These are phyloP conservation scores for Diaprepes abbreviatus DNA, from an alignment of 2,888 invertebrate species.

Conservation along the genomic window DNA sequence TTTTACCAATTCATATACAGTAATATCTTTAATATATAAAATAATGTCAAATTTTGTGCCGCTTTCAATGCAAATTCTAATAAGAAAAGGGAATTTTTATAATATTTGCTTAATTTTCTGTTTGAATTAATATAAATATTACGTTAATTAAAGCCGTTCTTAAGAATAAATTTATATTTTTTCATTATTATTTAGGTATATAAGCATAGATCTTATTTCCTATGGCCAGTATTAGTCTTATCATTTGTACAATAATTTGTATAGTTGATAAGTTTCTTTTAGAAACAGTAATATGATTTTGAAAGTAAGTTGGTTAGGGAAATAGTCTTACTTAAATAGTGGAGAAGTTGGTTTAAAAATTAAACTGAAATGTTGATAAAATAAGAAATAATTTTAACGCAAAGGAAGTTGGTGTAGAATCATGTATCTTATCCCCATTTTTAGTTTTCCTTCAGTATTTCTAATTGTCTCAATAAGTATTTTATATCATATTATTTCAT, in stretches of 20 bases:
- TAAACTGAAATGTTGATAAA: too few species aligned
- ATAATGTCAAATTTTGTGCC: not conserved
- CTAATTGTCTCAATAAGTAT: too few species aligned
- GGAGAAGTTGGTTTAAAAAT: too few species aligned
- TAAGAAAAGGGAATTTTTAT: not conserved
- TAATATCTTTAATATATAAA: not conserved
- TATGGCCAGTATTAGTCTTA: conserved; percentile 18
- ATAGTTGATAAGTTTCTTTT: not conserved
- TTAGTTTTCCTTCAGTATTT: too few species aligned
- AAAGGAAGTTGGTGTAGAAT: too few species aligned
- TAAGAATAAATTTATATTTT: conserved; percentile 22
- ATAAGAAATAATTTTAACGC: too few species aligned
- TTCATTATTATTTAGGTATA: conserved; percentile 13
- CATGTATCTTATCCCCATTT: too few species aligned
- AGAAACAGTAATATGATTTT: conserved; percentile 15
- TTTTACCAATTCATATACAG: too few species aligned
- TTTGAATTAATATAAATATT: not conserved
- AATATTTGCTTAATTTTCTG: conserved; percentile 12
- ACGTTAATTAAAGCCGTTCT: conserved; percentile 28
- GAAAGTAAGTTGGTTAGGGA: conserved; percentile 21
- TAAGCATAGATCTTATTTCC: not conserved
- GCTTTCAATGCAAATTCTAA: conserved; percentile 22
- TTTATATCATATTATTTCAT: too few species aligned
- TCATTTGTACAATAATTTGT: not conserved
- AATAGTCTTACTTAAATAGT: too few species aligned